Conservation (phyloP, 2,113 vertebrate species). For the Corythoichthys haematopterus region DNA sequence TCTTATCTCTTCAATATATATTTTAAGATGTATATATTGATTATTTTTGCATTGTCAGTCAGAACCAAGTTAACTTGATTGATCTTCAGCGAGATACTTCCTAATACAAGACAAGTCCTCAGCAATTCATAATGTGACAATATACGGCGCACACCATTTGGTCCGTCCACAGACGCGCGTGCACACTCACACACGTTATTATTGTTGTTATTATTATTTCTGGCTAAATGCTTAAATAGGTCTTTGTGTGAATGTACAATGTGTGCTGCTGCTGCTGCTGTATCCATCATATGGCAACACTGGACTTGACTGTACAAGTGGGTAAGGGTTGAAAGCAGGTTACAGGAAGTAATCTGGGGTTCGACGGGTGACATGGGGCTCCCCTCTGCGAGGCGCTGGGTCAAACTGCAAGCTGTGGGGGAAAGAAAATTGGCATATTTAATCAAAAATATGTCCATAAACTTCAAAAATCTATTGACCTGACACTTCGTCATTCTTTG, state of each 20-base stretch:
- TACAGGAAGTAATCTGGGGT: constrained; percentile 99
- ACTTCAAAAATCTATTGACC: too few species aligned
- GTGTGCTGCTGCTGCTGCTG: constrained; percentile 37
- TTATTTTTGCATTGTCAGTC: not conserved
- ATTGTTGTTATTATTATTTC: constrained; percentile 48
- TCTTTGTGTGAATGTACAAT: constrained; percentile 77
- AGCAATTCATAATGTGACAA: constrained; percentile 69
- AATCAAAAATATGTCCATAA: not conserved
- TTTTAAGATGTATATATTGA: not conserved
- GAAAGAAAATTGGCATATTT: not conserved
- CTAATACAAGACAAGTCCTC: constrained; percentile 58
- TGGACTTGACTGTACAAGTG: constrained; percentile 73
- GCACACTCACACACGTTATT: constrained; percentile 59
- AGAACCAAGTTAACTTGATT: not conserved
- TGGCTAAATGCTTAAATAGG: constrained; percentile 80
- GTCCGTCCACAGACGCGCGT: constrained; percentile 78
- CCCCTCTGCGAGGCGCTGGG: constrained; percentile 93
- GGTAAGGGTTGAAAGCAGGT: constrained; percentile 48
- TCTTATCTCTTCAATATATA: constrained; percentile 26
- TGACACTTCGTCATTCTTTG: too few species aligned
- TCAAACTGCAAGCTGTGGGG: constrained; percentile 92
- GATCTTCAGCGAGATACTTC: constrained; percentile 67
- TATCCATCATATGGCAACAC: constrained; percentile 75
- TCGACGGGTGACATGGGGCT: constrained; percentile 96
- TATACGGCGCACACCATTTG: constrained; percentile 90